A percentile compares a stretch with the other conserved stretches of the same genome.
phyloP scores from a whole-genome alignment of 2,113 vertebrate genomes.

The Catharus fuscescens region DNA sequence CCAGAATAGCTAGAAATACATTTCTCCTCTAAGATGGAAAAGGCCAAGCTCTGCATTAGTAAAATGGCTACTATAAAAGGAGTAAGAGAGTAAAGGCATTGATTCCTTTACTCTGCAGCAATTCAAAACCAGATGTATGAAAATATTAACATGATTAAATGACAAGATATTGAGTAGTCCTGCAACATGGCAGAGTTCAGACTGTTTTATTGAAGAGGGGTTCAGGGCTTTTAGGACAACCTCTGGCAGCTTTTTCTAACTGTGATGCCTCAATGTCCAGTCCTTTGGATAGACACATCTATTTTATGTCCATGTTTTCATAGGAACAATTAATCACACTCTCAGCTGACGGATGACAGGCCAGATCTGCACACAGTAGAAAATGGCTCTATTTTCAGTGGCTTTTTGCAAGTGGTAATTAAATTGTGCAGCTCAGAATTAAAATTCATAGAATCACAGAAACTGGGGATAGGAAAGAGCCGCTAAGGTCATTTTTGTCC shows the following conservation, averaged over 20 bases:
- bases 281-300: not conserved
- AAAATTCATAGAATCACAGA: constrained; percentile 52
- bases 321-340: not conserved
- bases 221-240: not conserved
- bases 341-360: not conserved
- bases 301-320: not conserved
- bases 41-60: not conserved
- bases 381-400: not conserved
- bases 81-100: not conserved
- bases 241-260: not conserved
- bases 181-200: not conserved
- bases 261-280: not conserved
- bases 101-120: not conserved
- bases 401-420: constrained; percentile 3
- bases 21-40: not conserved
- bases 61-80: not conserved
- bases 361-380: not conserved
- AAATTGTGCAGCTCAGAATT: constrained; percentile 2
- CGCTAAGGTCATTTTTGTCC: not conserved
- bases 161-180: not conserved
- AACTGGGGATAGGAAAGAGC: not conserved
- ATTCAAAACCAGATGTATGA: not conserved
- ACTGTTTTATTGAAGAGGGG: not conserved
- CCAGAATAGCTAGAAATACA: not conserved
- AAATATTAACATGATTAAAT: not conserved